Conservation (phyloP, 2,888 invertebrate species). For the Melinaea marsaeus region DNA sequence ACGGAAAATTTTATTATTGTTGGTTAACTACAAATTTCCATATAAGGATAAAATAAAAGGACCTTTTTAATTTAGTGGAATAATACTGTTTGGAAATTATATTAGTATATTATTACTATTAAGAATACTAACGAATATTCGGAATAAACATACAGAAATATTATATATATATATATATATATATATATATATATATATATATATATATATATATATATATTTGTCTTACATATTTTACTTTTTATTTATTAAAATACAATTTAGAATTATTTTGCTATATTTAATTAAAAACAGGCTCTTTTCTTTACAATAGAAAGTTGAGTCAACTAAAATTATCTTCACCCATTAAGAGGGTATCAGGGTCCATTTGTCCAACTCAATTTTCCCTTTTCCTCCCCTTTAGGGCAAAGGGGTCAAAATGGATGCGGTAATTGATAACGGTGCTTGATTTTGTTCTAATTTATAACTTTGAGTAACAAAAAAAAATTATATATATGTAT, state of each 20-base stretch:
- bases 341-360: constrained; percentile 45
- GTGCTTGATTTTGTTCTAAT: constrained; percentile 23
- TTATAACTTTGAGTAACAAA: constrained; percentile 9
- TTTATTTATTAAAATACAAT: neutral
- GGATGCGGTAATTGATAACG: constrained; percentile 40
- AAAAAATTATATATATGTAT: neutral
- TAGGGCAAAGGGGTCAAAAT: constrained; percentile 33
- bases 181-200: too few species aligned
- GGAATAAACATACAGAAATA: too few species aligned
- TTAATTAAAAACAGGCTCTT: constrained; percentile 15
- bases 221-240: too few species aligned
- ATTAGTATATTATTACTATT: too few species aligned
- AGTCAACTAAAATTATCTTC: constrained; percentile 43
- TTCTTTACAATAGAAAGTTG: constrained; percentile 13
- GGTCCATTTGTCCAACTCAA: constrained; percentile 52
- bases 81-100: too few species aligned
- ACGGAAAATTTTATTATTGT: neutral
- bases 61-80: too few species aligned
- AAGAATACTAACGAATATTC: too few species aligned
- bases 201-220: too few species aligned
- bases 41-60: neutral
- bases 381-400: constrained; percentile 39
- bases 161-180: too few species aligned
- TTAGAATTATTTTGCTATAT: constrained; percentile 11
- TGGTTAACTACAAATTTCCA: neutral